Percentiles rank a stretch among this genome's conserved stretches.
phyloP scores from a whole-genome alignment of 1,140 invertebrate genomes.

The Caenorhabditis tropicalis region DNA sequence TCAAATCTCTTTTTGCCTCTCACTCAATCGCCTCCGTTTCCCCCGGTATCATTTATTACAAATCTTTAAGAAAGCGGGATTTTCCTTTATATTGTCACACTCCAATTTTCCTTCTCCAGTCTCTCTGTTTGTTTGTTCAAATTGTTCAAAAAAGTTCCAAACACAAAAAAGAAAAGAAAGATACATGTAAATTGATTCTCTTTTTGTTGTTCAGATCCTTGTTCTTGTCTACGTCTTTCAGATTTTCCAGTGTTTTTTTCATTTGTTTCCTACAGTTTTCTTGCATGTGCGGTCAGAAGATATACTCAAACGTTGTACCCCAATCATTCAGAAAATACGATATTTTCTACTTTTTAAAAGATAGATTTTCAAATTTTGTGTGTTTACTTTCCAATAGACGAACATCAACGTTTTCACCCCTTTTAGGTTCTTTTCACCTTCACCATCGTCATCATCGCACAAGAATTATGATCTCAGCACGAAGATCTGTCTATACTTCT shows the following conservation, averaged over 20 bases:
- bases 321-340: too few species aligned
- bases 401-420: not conserved
- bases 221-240: too few species aligned
- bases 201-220: too few species aligned
- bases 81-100: not conserved
- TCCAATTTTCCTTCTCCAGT: not conserved
- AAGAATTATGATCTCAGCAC: not conserved
- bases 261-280: too few species aligned
- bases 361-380: too few species aligned
- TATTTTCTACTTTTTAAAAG: too few species aligned
- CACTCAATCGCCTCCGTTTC: not conserved
- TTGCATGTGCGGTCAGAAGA: too few species aligned
- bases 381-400: too few species aligned
- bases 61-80: constrained; percentile 24
- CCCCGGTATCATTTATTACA: constrained; percentile 23
- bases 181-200: too few species aligned
- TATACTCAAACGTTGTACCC: too few species aligned
- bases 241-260: too few species aligned
- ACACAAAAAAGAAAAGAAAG: too few species aligned
- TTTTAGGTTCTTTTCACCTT: not conserved
- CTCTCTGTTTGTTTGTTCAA: not conserved
- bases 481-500: not conserved
- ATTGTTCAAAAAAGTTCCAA: not conserved
- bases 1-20: not conserved
- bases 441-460: not conserved